Base-by-base conservation (phyloP, 2,888 invertebrate genomes). In the Hydrotaea diabolus region DNA sequence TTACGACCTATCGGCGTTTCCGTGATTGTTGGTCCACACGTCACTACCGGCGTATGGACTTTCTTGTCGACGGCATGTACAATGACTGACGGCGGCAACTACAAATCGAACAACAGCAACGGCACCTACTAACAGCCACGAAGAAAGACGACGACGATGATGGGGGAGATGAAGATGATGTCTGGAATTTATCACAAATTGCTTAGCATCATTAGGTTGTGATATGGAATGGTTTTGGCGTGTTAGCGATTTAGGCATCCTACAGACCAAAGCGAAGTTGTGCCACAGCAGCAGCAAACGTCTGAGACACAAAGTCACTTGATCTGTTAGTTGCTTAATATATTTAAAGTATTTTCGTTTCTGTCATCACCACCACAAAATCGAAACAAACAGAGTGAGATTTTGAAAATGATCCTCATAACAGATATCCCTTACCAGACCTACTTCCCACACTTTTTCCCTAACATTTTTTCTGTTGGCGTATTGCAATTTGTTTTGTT, bases 41-140 rank as follows among this genome's bases (percentile, higher is more conserved):
- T 87, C 97, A 97, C 92, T 97, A 97, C 89, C 94, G 96, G 86
- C 94, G 97, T 90, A 97, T 97, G 97, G 97, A 97, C 92, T 97
- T 96, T 90, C 93, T 97, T 15, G 95, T 97, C 78, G 97, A 97
- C 92, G 97, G 97, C 88, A 97, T 97, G 96, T 97, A 97, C 90
- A 96, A 97, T 93, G 96, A 96, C 90, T 96, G 91, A 92, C 92
- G 81, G 64, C 76, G 69, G 31, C 79, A 62, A 31, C 19, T 31
- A 23, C 49, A 55, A n/a, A 21, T 2, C 3, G 9, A 49, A 13
- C 46, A 62, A 8, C 46, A 62, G n/a, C 46, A 46, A 13, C 26
- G 43, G 9, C 66, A 82, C 15, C 53, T 84, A 39, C 46, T 82
- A 46, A 36, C 74, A 53, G 73, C 53, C 55, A 80, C 49, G 26